These are phyloP conservation scores for Tamandua tetradactyla DNA, from an alignment of 2,797 vertebrate genomes.

Conservation along the genomic window DNA sequence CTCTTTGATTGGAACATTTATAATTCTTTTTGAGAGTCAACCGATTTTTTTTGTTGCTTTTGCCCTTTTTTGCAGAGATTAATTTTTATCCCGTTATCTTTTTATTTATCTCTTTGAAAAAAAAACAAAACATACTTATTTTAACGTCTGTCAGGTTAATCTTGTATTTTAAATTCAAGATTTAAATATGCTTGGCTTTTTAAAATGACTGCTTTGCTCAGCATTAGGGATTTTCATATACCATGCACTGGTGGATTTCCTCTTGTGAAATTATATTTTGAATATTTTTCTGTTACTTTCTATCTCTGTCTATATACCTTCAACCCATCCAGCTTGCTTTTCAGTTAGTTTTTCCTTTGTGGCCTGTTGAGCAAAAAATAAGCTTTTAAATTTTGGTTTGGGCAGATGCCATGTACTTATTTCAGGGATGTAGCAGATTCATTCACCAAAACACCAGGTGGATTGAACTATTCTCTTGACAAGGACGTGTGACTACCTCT, in stretches of 20 bases:
- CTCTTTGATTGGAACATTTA: neutral
- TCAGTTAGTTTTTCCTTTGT: neutral
- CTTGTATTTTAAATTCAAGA: neutral
- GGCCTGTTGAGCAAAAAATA: slow-evolving; percentile 2
- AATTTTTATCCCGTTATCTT: neutral
- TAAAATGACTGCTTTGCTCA: neutral
- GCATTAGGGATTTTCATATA: neutral
- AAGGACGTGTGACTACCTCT: slow-evolving; percentile 23
- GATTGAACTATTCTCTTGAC: neutral
- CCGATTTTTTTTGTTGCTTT: neutral
- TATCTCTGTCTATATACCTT: neutral
- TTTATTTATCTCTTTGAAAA: neutral
- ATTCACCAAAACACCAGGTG: slow-evolving; percentile 50
- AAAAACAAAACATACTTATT: neutral
- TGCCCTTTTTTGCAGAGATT: neutral
- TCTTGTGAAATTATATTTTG: neutral
- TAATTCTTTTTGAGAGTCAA: neutral
- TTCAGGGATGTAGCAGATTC: slow-evolving; percentile 8
- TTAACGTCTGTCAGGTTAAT: neutral
- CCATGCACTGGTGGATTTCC: neutral
- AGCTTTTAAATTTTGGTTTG: slow-evolving; percentile 35
- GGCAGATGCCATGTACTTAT: neutral
- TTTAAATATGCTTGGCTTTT: neutral
- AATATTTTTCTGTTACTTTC: neutral
- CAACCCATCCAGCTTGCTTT: neutral